Percentiles rank a stretch among this genome's conserved stretches.
Evolutionary conservation across 2,888 invertebrate genomes (phyloP).

Genomic region (Meganola albula): DNA sequence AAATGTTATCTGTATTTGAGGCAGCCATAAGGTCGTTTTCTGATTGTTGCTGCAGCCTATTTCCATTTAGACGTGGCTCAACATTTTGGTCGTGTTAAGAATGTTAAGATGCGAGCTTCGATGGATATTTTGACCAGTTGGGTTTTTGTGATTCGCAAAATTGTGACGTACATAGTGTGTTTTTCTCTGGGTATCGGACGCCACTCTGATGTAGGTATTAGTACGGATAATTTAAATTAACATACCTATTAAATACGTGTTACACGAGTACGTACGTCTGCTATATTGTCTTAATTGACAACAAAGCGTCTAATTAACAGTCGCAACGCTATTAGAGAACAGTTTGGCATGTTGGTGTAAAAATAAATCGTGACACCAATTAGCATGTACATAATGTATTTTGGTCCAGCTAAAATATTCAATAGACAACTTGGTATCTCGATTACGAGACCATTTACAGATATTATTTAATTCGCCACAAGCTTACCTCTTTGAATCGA

Average conservation of each 20-base stretch:
- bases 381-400: constrained; percentile 41
- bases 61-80: constrained; percentile 57
- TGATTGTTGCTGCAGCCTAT: constrained; percentile 33
- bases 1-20: constrained; percentile 44
- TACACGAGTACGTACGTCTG: constrained; percentile 6
- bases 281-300: constrained; percentile 31
- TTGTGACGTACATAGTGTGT: constrained; percentile 36
- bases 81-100: constrained; percentile 64
- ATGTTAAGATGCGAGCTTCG: constrained; percentile 60
- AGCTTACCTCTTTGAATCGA: no score
- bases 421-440: no score
- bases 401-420: constrained; percentile 31
- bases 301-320: constrained; percentile 41
- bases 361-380: constrained; percentile 58
- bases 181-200: constrained; percentile 33
- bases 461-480: no score
- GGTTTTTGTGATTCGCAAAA: constrained; percentile 53
- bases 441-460: no score
- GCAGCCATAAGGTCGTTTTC: constrained; percentile 40
- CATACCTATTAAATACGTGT: constrained; percentile 14
- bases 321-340: constrained; percentile 14
- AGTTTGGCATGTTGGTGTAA: constrained; percentile 31
- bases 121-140: constrained; percentile 56
- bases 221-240: constrained; percentile 11
- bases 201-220: constrained; percentile 15